These are phyloP conservation scores for Steinernema scapterisci DNA, from an alignment of 2,888 invertebrate species.

Conservation along the genomic window DNA sequence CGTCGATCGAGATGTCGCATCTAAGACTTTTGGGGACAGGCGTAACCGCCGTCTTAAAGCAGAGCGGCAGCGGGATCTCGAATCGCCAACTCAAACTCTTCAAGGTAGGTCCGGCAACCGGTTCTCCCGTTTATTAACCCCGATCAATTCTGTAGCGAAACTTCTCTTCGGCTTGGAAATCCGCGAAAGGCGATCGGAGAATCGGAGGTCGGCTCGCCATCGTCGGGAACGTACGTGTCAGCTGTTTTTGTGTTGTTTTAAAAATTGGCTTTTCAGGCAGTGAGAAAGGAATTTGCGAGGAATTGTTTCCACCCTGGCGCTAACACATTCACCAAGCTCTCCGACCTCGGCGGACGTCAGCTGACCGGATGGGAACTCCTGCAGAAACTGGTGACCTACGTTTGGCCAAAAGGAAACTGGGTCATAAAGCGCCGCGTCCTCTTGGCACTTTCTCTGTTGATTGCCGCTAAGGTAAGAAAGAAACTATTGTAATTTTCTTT, in stretches of 20 bases:
- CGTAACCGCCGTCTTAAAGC: not conserved
- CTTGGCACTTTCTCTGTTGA: conserved; percentile 74
- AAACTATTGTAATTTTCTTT: not conserved
- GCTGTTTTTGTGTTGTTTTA: too few species aligned
- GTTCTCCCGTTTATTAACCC: not conserved
- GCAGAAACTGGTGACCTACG: conserved; percentile 51
- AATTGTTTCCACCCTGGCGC: conserved; percentile 1
- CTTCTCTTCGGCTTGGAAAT: not conserved
- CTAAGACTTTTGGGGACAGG: not conserved
- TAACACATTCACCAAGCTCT: not conserved
- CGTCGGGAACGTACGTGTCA: not conserved
- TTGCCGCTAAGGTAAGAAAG: conserved; percentile 70
- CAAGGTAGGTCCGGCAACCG: not conserved
- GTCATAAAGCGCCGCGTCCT: conserved; percentile 80
- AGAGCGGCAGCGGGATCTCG: not conserved
- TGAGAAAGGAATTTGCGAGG: not conserved
- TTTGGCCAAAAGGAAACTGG: conserved; percentile 76
- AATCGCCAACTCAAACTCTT: not conserved
- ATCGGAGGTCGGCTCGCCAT: not conserved
- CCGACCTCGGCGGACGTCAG: not conserved
- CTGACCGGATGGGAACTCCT: conserved; percentile 53
- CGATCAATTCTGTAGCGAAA: not conserved
- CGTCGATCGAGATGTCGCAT: conserved; percentile 2
- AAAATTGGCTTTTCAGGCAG: not conserved
- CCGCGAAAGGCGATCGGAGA: not conserved